Evolutionary conservation across 2,888 invertebrate species (phyloP), one percentile per base, ranked within the genome.

Genomic region (Aethes cnicana): DNA sequence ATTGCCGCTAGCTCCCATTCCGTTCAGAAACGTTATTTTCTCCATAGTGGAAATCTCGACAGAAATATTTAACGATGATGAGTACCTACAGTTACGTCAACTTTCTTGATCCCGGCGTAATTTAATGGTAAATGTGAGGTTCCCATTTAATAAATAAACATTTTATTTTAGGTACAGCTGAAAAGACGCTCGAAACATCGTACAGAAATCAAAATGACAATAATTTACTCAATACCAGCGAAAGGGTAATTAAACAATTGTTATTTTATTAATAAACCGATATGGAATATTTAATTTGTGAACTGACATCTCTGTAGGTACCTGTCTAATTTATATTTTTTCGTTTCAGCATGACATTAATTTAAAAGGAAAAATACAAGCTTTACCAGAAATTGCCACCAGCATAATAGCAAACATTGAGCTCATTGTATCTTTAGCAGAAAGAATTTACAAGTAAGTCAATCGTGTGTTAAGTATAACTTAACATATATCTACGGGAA

Each of bases 361-460:
- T 18, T 56, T 85, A 7, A 60, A 68, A 12, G 69, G 69, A 9
- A 81, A 77, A 58, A 65, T 85, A 36, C 73, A 78, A 43, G 78
- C 74, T 0, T 55, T 86, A 9, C 79, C 79, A 7, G 80, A 81
- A 37, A 72, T 83, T 69, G 81, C 84, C 0, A 18, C 82, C 0
- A 74, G 66, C 1, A 81, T 87, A 8, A 81, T 80, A 4, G 64
- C 70, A 18, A 75, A 77, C 25, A 77, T 84, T 11, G 83, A 86
- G 44, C 85, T 77, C 57, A 59, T 81, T 36, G 77, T 72, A 2
- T 79, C 82, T 2, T 57, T 77, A 36, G 64, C 69, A 28, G 85
- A 87, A 65, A 76, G 81, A 67, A 21, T 84, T 4, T 64, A 71
- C 20, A 86, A 87, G 87, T 88, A 62, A 77, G 80, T 73, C 5